These are phyloP conservation scores for Callorhinus ursinus DNA, from an alignment of 2,113 vertebrate genomes.

Conservation along the genomic window DNA sequence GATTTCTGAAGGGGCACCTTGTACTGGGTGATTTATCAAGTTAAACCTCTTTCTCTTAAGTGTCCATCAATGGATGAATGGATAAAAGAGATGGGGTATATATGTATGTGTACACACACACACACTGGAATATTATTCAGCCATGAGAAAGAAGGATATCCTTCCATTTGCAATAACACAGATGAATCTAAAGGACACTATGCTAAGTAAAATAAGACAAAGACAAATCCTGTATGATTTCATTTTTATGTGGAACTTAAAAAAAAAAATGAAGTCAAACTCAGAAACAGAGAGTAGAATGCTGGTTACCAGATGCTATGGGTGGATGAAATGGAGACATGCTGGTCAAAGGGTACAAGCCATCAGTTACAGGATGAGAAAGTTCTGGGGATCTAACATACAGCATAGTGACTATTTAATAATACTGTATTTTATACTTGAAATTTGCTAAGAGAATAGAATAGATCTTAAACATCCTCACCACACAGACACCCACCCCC, in stretches of 20 bases:
- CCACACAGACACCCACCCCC: neutral
- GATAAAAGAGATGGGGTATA: neutral
- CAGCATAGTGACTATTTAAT: neutral
- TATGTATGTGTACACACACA: neutral
- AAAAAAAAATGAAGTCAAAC: neutral
- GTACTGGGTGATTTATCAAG: neutral
- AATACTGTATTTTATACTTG: neutral
- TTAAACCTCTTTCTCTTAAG: neutral
- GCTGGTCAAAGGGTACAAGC: neutral
- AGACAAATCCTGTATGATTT: neutral
- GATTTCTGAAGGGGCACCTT: neutral
- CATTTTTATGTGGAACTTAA: neutral
- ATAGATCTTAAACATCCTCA: neutral
- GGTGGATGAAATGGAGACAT: neutral
- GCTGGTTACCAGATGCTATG: too few relatives aligned
- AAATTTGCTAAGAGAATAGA: conserved; percentile 4
- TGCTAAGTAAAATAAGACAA: neutral
- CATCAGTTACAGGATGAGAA: neutral
- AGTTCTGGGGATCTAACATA: neutral
- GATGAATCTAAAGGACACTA: neutral
- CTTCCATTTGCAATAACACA: neutral
- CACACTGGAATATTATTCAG: neutral
- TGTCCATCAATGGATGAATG: neutral
- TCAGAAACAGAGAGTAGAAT: neutral
- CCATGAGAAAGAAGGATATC: neutral